Percentiles rank a stretch among this genome's conserved stretches.
Conservation (phyloP, 2,888 invertebrate genomes). For the Ochropacha duplaris region DNA sequence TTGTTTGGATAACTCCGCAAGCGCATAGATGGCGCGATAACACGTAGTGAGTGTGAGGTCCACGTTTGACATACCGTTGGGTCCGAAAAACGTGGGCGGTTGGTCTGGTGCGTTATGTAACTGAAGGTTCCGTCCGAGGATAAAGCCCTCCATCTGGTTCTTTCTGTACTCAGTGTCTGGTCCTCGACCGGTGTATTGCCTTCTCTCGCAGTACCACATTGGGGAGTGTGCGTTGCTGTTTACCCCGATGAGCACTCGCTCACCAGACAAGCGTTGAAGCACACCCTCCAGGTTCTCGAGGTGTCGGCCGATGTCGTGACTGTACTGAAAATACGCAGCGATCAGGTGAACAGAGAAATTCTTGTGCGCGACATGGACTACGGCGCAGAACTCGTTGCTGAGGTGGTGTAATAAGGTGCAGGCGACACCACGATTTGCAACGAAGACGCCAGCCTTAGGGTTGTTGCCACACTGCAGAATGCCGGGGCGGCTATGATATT, state of each 20-base stretch:
- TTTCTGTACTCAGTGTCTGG: constrained; percentile 1
- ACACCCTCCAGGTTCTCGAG: constrained; percentile 16
- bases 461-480: constrained; percentile 4
- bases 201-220: constrained; percentile 18
- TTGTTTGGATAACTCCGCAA: too few relatives aligned
- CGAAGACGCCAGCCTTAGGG: constrained; percentile 21
- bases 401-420: constrained; percentile 20
- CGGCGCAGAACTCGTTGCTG: constrained; percentile 13
- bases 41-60: constrained; percentile 29
- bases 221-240: constrained; percentile 36
- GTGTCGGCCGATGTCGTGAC: constrained; percentile 17
- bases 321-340: constrained; percentile 26
- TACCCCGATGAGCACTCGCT: constrained; percentile 12
- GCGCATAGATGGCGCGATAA: too few relatives aligned
- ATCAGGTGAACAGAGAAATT: constrained; percentile 12
- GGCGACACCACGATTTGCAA: constrained; percentile 6
- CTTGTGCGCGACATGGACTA: constrained; percentile 11
- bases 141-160: constrained; percentile 17
- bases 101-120: constrained; percentile 14
- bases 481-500: constrained; percentile 12
- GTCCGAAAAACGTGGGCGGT: constrained; percentile 16
- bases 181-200: constrained; percentile 19
- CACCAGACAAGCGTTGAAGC: constrained; percentile 8
- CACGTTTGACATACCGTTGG: constrained; percentile 26
- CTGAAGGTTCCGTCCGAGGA: constrained; percentile 6